These are phyloP conservation scores for Benthosema pterotum DNA, from an alignment of 2,797 vertebrate species.

Conservation along the genomic window DNA sequence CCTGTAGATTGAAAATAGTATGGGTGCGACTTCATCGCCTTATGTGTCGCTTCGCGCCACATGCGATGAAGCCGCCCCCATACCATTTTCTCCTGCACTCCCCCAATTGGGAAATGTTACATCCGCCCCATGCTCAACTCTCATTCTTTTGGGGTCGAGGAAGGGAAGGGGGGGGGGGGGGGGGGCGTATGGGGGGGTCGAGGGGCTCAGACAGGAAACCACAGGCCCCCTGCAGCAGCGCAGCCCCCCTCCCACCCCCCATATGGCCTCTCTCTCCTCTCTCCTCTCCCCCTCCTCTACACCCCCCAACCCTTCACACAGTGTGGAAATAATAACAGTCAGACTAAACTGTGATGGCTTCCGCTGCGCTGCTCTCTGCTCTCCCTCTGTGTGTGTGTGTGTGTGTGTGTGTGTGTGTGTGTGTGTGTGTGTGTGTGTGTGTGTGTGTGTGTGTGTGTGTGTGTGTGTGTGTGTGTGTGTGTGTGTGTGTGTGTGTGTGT, in stretches of 20 bases:
- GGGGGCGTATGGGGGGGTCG: conserved; percentile 3
- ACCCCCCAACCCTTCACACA: conserved; percentile 68
- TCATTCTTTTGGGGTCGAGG: conserved; percentile 31
- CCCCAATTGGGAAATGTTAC: no score
- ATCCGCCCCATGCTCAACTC: no score
- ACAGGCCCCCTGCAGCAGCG: conserved; percentile 74
- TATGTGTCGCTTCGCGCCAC: no score
- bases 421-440: not conserved
- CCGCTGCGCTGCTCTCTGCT: conserved; percentile 55
- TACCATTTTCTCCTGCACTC: no score
- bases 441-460: not conserved
- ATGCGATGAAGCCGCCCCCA: no score
- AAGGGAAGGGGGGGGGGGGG: no score
- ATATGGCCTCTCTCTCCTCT: conserved; percentile 42
- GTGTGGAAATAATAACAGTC: conserved; percentile 81
- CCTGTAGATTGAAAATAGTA: no score
- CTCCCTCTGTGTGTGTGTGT: conserved; percentile 33
- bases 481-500: not conserved
- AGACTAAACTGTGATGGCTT: conserved; percentile 73
- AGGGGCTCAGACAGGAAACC: conserved; percentile 74
- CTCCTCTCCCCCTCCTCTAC: conserved; percentile 53
- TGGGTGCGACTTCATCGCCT: no score
- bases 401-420: not conserved
- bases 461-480: not conserved
- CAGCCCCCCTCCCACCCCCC: no score